Conservation (phyloP, 2,797 vertebrate genomes). For the Rousettus madagascariensis region DNA sequence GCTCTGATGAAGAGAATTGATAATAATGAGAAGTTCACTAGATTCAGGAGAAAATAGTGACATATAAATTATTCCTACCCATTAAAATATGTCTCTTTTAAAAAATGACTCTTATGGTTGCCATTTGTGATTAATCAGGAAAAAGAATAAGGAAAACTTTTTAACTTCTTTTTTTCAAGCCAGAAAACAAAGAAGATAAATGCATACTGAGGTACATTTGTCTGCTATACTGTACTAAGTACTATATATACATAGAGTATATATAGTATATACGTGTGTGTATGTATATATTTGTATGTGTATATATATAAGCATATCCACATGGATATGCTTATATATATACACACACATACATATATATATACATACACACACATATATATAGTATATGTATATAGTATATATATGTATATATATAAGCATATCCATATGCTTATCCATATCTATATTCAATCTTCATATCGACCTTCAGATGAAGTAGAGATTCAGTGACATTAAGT, state of each 20-base stretch:
- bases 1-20: neutral
- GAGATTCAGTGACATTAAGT: neutral
- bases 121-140: neutral
- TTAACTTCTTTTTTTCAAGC: neutral
- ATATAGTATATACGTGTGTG: no score
- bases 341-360: no score
- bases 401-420: neutral
- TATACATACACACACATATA: no score
- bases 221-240: neutral
- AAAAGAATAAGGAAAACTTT: conserved; percentile 17
- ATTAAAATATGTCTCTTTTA: neutral
- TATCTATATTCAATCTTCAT: neutral
- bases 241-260: neutral
- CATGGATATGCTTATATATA: no score
- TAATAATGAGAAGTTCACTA: neutral
- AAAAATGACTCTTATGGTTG: neutral
- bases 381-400: no score
- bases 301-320: no score
- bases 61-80: neutral
- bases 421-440: neutral
- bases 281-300: no score
- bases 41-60: neutral
- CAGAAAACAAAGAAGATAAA: neutral
- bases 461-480: neutral
- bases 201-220: neutral